These are phyloP conservation scores for Drosophila yakuba DNA, from an alignment of 1,140 invertebrate species.

Conservation along the genomic window DNA sequence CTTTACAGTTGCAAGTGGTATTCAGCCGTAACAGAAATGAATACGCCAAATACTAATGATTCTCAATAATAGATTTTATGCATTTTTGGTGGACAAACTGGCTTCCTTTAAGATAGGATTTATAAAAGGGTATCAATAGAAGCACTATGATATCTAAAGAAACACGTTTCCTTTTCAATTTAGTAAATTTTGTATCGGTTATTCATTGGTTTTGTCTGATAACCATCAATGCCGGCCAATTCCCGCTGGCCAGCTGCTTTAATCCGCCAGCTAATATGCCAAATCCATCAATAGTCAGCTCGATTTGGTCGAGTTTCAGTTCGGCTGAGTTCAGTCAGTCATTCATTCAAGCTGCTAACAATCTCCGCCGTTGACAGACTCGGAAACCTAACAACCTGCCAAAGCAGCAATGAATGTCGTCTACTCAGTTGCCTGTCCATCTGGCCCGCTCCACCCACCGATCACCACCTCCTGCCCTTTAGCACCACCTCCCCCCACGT, in stretches of 20 bases:
- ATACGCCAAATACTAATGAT: too few species aligned
- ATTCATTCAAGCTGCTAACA: conserved; percentile 65
- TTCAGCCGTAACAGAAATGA: too few species aligned
- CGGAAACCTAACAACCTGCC: conserved; percentile 77
- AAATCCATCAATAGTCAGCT: conserved; percentile 65
- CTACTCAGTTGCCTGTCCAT: conserved; percentile 63
- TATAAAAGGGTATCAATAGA: too few species aligned
- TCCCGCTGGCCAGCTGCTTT: conserved; percentile 12
- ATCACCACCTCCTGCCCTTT: not conserved
- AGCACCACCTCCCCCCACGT: not conserved
- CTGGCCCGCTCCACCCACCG: conserved; percentile 3
- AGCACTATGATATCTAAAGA: too few species aligned
- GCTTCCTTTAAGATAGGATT: too few species aligned
- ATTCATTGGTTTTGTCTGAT: not conserved
- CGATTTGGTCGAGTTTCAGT: conserved; percentile 34
- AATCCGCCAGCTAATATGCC: conserved; percentile 57
- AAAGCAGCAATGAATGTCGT: conserved; percentile 79
- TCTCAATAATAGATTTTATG: too few species aligned
- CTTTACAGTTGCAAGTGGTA: too few species aligned
- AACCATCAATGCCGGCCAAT: not conserved
- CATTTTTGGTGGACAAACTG: too few species aligned
- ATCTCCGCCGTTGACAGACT: conserved; percentile 51
- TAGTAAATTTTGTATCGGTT: not conserved
- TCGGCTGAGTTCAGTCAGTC: conserved; percentile 42
- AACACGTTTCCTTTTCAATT: not conserved